Percentiles rank a stretch among this genome's conserved stretches.
Conservation (phyloP, 2,113 vertebrate species). For the Paratilapia polleni region DNA sequence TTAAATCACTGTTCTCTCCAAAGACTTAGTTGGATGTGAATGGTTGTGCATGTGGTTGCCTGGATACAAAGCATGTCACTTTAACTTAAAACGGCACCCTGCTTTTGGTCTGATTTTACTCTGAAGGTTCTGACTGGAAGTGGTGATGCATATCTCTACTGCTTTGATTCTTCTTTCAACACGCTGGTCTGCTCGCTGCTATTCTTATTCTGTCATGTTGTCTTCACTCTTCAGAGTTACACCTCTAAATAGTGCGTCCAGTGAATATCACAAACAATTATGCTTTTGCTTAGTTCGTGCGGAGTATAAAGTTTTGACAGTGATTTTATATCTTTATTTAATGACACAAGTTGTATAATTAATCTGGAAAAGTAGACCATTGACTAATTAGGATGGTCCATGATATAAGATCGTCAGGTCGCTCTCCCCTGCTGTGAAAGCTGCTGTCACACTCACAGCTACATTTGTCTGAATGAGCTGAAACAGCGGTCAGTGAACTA, state of each 20-base stretch:
- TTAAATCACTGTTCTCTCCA: background rate
- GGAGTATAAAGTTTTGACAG: background rate
- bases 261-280: background rate
- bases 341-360: background rate
- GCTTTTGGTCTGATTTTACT: background rate
- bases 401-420: background rate
- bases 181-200: background rate
- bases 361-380: background rate
- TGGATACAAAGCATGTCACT: background rate
- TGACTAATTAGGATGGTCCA: background rate
- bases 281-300: background rate
- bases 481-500: background rate
- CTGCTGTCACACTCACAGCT: background rate
- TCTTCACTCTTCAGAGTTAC: background rate
- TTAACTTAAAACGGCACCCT: background rate
- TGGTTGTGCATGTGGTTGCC: background rate
- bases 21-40: background rate
- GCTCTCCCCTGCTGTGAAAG: background rate
- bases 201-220: background rate
- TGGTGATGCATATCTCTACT: background rate
- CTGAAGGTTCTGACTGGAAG: background rate
- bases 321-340: background rate
- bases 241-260: too few species aligned
- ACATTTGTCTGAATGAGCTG: background rate
- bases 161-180: background rate